Percentiles rank a stretch among this genome's conserved stretches.
Conservation (phyloP, 2,113 vertebrate species). For the Stomatorhinus ivindoensis region DNA sequence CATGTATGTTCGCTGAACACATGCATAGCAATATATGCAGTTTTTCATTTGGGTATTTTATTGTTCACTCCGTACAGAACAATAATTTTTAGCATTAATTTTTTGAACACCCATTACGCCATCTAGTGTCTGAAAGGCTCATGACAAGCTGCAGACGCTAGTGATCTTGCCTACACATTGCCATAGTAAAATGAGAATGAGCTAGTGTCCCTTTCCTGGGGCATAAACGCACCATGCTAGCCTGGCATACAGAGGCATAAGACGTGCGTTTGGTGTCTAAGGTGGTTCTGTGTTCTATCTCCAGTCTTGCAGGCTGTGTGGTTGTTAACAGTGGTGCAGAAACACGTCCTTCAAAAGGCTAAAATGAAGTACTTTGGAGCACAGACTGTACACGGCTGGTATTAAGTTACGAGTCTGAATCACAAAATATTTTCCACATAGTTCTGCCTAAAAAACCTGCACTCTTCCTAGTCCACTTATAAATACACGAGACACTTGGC, state of each 20-base stretch:
- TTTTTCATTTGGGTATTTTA: background rate
- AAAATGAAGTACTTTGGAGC: background rate
- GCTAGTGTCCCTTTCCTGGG: background rate
- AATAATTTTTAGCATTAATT: background rate
- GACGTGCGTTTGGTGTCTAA: background rate
- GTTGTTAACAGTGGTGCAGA: background rate
- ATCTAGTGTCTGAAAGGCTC: slow-evolving; percentile 5
- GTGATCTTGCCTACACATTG: background rate
- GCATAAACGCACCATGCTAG: background rate
- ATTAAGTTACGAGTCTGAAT: background rate
- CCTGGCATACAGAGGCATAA: background rate
- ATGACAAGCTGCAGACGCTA: background rate
- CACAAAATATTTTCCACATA: background rate
- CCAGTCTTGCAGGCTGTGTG: background rate
- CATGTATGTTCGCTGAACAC: background rate
- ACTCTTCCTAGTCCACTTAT: background rate
- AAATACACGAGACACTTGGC: background rate
- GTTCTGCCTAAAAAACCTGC: background rate
- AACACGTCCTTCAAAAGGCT: background rate
- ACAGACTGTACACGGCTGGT: background rate
- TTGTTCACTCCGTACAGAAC: background rate
- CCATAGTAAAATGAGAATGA: background rate
- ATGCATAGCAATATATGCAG: background rate
- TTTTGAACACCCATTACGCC: background rate
- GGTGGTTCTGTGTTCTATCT: background rate